Evolutionary conservation across 2,888 invertebrate species (phyloP), one percentile per base, ranked within the genome.

Genomic region (Cremastinae sp.): DNA sequence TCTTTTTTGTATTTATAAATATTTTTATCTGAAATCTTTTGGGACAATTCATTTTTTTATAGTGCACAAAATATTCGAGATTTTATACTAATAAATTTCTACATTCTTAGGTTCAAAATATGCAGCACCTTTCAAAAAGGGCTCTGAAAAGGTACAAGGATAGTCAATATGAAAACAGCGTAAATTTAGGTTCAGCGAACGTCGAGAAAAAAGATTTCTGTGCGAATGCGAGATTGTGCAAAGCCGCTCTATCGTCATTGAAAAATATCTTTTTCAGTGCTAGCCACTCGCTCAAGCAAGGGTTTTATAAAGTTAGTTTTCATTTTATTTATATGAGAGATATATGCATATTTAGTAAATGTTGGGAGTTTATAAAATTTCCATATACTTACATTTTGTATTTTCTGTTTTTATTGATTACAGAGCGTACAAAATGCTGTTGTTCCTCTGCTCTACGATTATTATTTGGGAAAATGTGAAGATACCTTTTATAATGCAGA

Each of bases 231-330:
- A 83, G 84, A 68, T 68, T 87, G 16, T 87, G 84, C 62, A 79
- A 68, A 61, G 80, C 80, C 51, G 86, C 86, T 53, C 81, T 87
- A 37, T 70, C 78, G 56, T 65, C 79, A 10, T 65, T 88, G 16
- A 82, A 88, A 79, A 82, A 85, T 55, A 84, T 88, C 58, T 81
- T 88, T 59, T 79, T 75, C 9, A 86, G 80, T 64, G 78, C 79
- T 5, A 83, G 82, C 41, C 74, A 71, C 49, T 73, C 80, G 37
- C 75, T 89, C 20, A 84, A 84, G 43, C 76, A 77, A 41, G 77
- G 79, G 2, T 83, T 86, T 75, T 86, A 86, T 66, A 81, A 85
- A 77, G 88, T 89, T 79, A 56, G 28, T 66, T 56, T 51, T 62
- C n/a, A 10, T 4, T 59, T 16, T 35, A 53, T 0, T 28, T 28